phyloP scores from a whole-genome alignment of 2,113 vertebrate species.

The Eleginops maclovinus region DNA sequence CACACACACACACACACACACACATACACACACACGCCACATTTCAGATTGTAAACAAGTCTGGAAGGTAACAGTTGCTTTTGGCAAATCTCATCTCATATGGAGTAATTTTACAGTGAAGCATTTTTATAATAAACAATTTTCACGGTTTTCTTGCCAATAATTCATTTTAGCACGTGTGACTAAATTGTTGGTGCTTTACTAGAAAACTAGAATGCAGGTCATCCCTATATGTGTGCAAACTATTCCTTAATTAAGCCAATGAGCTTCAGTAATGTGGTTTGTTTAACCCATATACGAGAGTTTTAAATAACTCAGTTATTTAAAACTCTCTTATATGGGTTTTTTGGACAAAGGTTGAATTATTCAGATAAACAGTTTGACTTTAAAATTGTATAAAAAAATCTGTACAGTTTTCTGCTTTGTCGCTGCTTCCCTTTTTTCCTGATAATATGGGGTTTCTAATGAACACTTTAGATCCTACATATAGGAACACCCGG shows the following conservation, averaged over 20 bases:
- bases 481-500: background rate
- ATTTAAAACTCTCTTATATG: too few relatives aligned
- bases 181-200: background rate
- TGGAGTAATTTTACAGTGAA: background rate
- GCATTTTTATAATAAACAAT: background rate
- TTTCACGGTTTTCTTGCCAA: background rate
- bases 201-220: too few relatives aligned
- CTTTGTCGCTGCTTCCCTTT: too few relatives aligned
- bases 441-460: too few relatives aligned
- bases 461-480: constrained; percentile 1
- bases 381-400: too few relatives aligned
- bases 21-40: background rate
- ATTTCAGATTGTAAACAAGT: background rate
- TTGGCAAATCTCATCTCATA: too few relatives aligned
- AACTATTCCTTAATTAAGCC: background rate
- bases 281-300: too few relatives aligned
- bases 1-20: background rate
- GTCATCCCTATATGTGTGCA: too few relatives aligned
- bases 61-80: too few relatives aligned
- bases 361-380: background rate
- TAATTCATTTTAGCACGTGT: background rate
- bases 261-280: background rate
- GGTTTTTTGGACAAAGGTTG: background rate
- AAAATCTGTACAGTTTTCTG: too few relatives aligned
- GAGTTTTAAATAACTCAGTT: too few relatives aligned